phyloP scores from a whole-genome alignment of 2,113 vertebrate species.

The Cyanoramphus novaezelandiae region DNA sequence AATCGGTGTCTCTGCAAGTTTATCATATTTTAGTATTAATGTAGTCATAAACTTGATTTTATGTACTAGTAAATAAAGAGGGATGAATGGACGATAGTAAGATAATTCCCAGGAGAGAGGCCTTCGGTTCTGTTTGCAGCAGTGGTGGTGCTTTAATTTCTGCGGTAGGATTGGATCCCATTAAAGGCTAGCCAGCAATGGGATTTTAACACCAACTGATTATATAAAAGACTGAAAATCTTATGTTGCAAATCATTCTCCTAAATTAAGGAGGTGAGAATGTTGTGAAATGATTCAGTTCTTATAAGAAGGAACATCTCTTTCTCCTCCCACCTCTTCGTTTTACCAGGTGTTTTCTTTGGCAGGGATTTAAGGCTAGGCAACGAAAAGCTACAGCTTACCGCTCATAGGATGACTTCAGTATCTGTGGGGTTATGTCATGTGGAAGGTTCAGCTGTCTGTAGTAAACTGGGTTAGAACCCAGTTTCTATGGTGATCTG shows the following conservation, averaged over 20 bases:
- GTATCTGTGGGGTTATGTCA: neutral
- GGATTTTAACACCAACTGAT: neutral
- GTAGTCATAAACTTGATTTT: neutral
- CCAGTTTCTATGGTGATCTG: conserved; percentile 63
- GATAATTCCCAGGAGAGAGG: neutral
- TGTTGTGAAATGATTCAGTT: neutral
- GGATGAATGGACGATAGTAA: neutral
- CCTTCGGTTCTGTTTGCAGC: neutral
- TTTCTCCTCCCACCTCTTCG: neutral
- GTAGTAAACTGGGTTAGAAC: neutral
- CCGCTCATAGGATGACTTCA: neutral
- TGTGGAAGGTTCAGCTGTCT: conserved; percentile 12
- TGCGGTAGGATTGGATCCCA: neutral
- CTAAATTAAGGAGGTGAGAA: neutral
- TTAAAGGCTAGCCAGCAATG: neutral
- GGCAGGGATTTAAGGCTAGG: neutral
- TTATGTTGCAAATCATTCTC: conserved; percentile 3
- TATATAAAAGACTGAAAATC: conserved; percentile 7
- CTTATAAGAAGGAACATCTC: neutral
- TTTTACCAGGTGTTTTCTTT: conserved; percentile 26
- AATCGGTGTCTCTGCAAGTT: neutral
- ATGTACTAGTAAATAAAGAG: neutral
- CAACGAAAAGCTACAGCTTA: neutral
- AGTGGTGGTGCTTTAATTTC: neutral
- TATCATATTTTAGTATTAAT: neutral